Evolutionary conservation across 2,797 vertebrate genomes (phyloP), one percentile per base, ranked within the genome.

Genomic region (Melanotaenia parkinsoni): DNA sequence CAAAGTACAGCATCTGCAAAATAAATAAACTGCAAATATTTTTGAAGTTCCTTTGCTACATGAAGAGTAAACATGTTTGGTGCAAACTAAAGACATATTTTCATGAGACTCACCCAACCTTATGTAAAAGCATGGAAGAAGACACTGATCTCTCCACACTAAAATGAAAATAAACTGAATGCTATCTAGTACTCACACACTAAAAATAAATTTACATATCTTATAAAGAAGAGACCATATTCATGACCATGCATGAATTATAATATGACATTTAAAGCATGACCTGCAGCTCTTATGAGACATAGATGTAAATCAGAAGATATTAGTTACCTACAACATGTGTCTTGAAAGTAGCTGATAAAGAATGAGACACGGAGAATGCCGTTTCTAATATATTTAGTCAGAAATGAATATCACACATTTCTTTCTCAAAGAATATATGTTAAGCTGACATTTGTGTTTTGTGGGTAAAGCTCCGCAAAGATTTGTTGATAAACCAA

Each of bases 181-280:
- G 70, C 78, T 74, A 69, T 64, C 87, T 62, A 43, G 30, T 61
- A 43, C 51, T 47, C n/a, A 8, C 18, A 74, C 58, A 74, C 51
- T 54, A 59, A 65, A 70, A 70, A 12, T 40, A 56, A 54, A 70
- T 80, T 63, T 54, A 74, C 73, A 82, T 69, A 67, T 74, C 63
- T 70, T 63, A 72, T 82, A 88, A 88, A 86, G 77, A 90, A 79
- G 67, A 80, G 26, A 45, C 57, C 40, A 58, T 79, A 83, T 87
- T 82, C 70, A 75, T 66, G 70, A 72, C 73, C 81, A 85, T 87
- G 63, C 73, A 89, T 89, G 85, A 86, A 85, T 88, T 67, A 90
- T 88, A 65, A 81, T 61, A 65, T 71, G 82, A 74, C 82, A 82
- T 85, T 84, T 86, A 80, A 79, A 87, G 80, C 18, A 3, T 82